Conservation (phyloP, 92 coral and sea anemone species). For the Zoanthus solanderi region DNA sequence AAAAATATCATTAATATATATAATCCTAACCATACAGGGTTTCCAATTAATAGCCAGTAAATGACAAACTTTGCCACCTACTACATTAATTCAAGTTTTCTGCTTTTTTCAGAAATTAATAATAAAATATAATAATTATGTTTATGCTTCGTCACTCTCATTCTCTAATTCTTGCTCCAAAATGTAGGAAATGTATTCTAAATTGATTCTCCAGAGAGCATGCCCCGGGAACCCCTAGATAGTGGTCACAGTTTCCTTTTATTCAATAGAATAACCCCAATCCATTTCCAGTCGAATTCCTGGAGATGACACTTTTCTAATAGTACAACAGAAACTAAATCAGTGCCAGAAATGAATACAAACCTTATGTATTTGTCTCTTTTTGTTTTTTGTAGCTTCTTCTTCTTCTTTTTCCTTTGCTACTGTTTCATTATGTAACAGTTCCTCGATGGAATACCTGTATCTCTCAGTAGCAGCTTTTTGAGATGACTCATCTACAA, state of each 20-base stretch:
- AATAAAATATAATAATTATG: not conserved
- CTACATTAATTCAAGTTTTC: too few relatives aligned
- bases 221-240: not conserved
- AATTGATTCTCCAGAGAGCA: not conserved
- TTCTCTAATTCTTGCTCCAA: not conserved
- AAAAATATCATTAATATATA: too few relatives aligned
- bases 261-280: not conserved
- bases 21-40: too few relatives aligned
- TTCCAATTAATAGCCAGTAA: too few relatives aligned
- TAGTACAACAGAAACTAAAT: not conserved
- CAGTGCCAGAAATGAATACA: not conserved
- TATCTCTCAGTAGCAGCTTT: slow-evolving; percentile 95
- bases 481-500: slow-evolving; percentile 91
- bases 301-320: not conserved
- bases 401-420: slow-evolving; percentile 86
- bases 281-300: not conserved
- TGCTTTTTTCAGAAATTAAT: too few relatives aligned
- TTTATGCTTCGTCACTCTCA: not conserved
- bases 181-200: not conserved
- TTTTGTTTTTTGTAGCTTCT: slow-evolving; percentile 66
- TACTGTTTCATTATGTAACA: slow-evolving; percentile 93
- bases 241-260: not conserved
- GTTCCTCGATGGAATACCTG: slow-evolving; percentile 95
- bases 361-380: slow-evolving; percentile 91
- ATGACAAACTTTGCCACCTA: too few relatives aligned